phyloP scores from a whole-genome alignment of 2,797 vertebrate genomes.

The Acanthis flammea region DNA sequence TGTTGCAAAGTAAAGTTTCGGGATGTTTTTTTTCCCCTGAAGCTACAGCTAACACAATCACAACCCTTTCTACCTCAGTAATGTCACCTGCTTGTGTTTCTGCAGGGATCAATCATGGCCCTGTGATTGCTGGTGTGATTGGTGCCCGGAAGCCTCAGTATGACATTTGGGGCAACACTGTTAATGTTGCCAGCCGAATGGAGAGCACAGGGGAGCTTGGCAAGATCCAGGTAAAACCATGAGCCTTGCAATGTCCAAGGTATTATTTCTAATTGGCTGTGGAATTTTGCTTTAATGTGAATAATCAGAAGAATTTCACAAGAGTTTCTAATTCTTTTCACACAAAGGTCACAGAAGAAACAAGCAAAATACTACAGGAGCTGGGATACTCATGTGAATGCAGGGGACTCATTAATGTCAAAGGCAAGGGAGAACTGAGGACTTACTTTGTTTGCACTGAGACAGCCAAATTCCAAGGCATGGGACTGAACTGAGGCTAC shows the following conservation, averaged over 20 bases:
- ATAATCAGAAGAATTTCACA: not conserved
- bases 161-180: conserved; percentile 98
- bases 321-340: conserved; percentile 2
- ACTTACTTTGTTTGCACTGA: conserved; percentile 97
- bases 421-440: conserved; percentile 94
- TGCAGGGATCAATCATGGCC: conserved; percentile 95
- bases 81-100: not conserved
- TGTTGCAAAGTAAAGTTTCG: not conserved
- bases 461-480: conserved; percentile 90
- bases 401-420: conserved; percentile 92
- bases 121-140: conserved; percentile 96
- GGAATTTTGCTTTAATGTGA: not conserved
- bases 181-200: conserved; percentile 97
- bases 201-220: conserved; percentile 95
- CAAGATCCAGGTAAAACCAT: conserved; percentile 88
- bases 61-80: not conserved
- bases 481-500: conserved; percentile 84
- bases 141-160: conserved; percentile 97
- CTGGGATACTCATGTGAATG: conserved; percentile 95
- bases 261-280: not conserved
- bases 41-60: not conserved
- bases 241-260: not conserved
- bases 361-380: conserved; percentile 81
- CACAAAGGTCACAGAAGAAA: conserved; percentile 92
- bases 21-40: fast-evolving